These are phyloP conservation scores for Lasioglossum vierecki DNA, from an alignment of 2,888 invertebrate genomes.

Conservation along the genomic window DNA sequence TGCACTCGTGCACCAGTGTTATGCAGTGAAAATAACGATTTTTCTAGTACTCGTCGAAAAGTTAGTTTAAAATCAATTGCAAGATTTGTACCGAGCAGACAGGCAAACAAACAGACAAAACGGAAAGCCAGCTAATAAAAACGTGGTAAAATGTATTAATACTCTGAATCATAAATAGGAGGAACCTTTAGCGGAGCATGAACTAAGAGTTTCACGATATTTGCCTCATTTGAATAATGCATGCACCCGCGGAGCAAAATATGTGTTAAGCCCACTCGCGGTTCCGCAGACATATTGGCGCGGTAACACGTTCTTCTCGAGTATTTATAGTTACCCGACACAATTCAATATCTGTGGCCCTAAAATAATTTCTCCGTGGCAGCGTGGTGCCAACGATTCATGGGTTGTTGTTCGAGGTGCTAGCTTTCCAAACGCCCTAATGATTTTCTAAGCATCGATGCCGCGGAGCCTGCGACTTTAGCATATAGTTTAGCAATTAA, in stretches of 20 bases:
- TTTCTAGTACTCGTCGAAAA: no score
- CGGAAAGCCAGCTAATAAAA: no score
- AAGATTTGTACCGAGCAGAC: no score
- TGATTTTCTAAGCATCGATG: conserved; percentile 8
- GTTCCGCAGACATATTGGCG: conserved; percentile 27
- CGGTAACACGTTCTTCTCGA: conserved; percentile 27
- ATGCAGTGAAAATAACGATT: no score
- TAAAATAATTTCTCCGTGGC: conserved; percentile 19
- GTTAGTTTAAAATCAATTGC: no score
- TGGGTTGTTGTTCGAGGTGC: conserved; percentile 8
- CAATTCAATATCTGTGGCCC: conserved; percentile 24
- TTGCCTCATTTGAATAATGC: conserved; percentile 27
- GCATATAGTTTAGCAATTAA: background rate
- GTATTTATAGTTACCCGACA: conserved; percentile 43
- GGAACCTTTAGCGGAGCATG: background rate
- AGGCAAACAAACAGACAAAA: no score
- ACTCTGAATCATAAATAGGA: background rate
- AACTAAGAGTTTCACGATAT: conserved; percentile 13
- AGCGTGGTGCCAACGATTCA: conserved; percentile 1
- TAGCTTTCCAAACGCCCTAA: background rate
- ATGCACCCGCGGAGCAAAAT: conserved; percentile 11
- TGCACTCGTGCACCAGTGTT: no score
- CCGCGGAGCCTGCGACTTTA: background rate
- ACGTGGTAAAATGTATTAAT: background rate
- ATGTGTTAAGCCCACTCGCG: conserved; percentile 20